These are phyloP conservation scores for Brachyhypopomus occidentalis DNA, from an alignment of 2,113 vertebrate genomes.

Conservation along the genomic window DNA sequence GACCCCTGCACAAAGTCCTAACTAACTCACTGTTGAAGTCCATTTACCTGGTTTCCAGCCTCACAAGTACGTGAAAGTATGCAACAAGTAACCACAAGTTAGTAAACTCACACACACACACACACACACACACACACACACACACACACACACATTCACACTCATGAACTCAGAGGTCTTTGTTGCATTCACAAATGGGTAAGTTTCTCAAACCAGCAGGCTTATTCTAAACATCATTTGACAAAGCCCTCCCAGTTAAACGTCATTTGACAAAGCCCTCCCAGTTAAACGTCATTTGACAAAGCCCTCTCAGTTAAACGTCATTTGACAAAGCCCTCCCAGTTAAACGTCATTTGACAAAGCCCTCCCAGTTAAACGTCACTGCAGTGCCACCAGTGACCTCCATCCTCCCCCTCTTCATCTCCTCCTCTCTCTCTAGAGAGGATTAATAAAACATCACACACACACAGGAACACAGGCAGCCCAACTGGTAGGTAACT, in stretches of 20 bases:
- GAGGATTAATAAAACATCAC: slow-evolving; percentile 50
- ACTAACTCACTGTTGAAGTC: no score
- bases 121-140: no score
- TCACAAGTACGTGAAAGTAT: no score
- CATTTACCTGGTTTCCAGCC: no score
- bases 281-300: not conserved
- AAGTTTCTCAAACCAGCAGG: no score
- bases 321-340: not conserved
- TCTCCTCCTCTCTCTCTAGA: slow-evolving; percentile 22
- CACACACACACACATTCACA: no score
- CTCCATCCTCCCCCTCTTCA: not conserved
- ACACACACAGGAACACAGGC: slow-evolving; percentile 21
- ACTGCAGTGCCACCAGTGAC: not conserved
- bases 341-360: not conserved
- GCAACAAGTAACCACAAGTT: no score
- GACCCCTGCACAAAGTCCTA: no score
- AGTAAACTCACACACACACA: no score
- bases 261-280: not conserved
- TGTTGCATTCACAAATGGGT: no score
- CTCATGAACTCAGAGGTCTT: no score
- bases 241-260: not conserved
- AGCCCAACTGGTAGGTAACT: slow-evolving; percentile 24
- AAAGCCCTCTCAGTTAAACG: not conserved
- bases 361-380: not conserved
- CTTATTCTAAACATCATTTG: not conserved